These are phyloP conservation scores for Microtus californicus DNA, from an alignment of 2,797 vertebrate genomes.

Conservation along the genomic window DNA sequence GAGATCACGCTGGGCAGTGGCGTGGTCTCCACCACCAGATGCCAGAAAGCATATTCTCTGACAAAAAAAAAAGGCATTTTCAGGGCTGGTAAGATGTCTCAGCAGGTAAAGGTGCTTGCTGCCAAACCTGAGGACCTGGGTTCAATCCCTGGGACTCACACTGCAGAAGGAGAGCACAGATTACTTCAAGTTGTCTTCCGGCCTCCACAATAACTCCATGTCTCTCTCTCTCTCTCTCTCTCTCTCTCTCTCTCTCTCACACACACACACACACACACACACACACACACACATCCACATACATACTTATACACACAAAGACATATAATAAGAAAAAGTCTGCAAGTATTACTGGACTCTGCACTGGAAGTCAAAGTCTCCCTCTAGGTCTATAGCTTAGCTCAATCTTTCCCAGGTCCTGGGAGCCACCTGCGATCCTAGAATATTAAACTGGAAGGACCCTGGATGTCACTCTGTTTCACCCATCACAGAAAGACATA, in stretches of 20 bases:
- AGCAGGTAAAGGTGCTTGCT: neutral
- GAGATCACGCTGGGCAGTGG: too few species aligned
- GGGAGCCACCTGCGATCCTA: neutral
- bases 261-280: too few species aligned
- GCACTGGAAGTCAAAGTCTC: neutral
- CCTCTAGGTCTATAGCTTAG: neutral
- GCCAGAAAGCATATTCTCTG: neutral
- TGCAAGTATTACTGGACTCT: neutral
- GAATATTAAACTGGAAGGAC: neutral
- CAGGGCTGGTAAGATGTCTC: neutral
- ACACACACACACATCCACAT: neutral
- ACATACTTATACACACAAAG: neutral
- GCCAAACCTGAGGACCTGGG: neutral
- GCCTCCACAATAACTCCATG: neutral
- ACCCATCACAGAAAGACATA: neutral
- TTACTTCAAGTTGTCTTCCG: neutral
- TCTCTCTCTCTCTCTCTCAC: too few species aligned
- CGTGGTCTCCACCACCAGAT: neutral
- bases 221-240: too few species aligned
- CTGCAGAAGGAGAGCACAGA: neutral
- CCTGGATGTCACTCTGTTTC: accelerated
- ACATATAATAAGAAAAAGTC: neutral
- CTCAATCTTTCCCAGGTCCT: neutral
- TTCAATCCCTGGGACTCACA: neutral
- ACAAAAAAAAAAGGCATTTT: neutral